Base-by-base conservation (phyloP, 1,140 invertebrate species). In the Zaprionus lachaisei region DNA sequence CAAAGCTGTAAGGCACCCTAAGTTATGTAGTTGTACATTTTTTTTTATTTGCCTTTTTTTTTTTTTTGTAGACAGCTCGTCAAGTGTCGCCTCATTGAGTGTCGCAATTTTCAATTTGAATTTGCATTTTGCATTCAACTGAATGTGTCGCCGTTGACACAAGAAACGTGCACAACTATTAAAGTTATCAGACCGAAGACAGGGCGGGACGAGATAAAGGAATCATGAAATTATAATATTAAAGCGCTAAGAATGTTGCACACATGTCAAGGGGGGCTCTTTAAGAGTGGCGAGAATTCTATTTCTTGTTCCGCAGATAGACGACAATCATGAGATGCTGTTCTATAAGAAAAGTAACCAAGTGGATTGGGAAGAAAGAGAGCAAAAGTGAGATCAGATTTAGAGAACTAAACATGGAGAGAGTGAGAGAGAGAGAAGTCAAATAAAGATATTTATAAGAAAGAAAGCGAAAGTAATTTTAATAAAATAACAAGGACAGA, bases 41-140 rank as follows among this genome's bases (percentile, higher is more conserved):
- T 62, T 38, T 67, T 61, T 37, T 64, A 26, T 54, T 31, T 55
- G n/a, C n/a, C n/a, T n/a, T n/a, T n/a, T n/a, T n/a, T n/a, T n/a
- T n/a, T 31, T 73, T 80, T 80, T 83, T 64, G 69, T 87, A 66
- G 77, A 80, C 83, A 83, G 73, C 67, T 72, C 80, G 80, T 87
- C 83, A 86, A 77, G 79, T 82, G 69, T 72, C 74, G 74, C 34
- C 56, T 67, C 70, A 41, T 77, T 77, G 58, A 74, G 76, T 69
- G 73, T 80, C 72, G 64, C 83, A 72, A 72, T 86, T 85, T 77
- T 77, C 69, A 83, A 83, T 77, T 80, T 80, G 47, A 82, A 78
- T 86, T 86, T 77, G 77, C 77, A 80, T 86, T 86, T 86, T 68
- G 65, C 82, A 85, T 77, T 83, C 60, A 71, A 69, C 63, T 61